A percentile compares a stretch with the other conserved stretches of the same genome.
Evolutionary conservation across 2,888 invertebrate species (phyloP).

Genomic region (Neelides folsomi): DNA sequence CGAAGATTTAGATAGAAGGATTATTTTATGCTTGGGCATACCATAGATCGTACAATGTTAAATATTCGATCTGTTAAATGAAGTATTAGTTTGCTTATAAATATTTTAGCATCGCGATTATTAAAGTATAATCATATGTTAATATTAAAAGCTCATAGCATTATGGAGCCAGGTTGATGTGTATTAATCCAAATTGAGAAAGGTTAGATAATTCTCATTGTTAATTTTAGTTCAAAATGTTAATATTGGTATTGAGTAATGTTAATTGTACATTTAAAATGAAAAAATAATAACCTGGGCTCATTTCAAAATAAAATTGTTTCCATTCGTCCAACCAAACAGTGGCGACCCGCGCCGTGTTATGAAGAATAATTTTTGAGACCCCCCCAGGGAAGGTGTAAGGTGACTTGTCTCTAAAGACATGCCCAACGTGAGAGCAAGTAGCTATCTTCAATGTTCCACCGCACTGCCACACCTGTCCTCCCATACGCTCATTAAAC

Average conservation of each 20-base stretch:
- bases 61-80: too few species aligned
- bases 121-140: too few species aligned
- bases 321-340: constrained; percentile 99
- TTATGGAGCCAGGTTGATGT: too few species aligned
- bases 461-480: constrained; percentile 43
- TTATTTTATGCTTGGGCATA: too few species aligned
- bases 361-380: constrained; percentile 90
- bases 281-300: constrained; percentile 57
- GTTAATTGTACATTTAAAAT: constrained; percentile 1
- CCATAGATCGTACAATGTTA: too few species aligned
- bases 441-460: constrained; percentile 42
- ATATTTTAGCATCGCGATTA: too few species aligned
- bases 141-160: too few species aligned
- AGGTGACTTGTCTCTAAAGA: constrained; percentile 94
- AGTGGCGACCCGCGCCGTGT: constrained; percentile 94
- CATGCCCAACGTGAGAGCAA: constrained; percentile 76
- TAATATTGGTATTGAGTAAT: not conserved
- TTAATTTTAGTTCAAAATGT: not conserved
- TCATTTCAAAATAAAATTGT: constrained; percentile 98
- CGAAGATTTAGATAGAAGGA: too few species aligned
- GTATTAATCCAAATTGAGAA: too few species aligned
- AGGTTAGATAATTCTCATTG: too few species aligned
- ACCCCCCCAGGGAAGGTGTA: constrained; percentile 99
- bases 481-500: constrained; percentile 9
- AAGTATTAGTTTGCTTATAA: too few species aligned